Evolutionary conservation across 92 coral and sea anemone genomes (phyloP), one percentile per base, ranked within the genome.

Genomic region (Zoanthus sansibaricus): DNA sequence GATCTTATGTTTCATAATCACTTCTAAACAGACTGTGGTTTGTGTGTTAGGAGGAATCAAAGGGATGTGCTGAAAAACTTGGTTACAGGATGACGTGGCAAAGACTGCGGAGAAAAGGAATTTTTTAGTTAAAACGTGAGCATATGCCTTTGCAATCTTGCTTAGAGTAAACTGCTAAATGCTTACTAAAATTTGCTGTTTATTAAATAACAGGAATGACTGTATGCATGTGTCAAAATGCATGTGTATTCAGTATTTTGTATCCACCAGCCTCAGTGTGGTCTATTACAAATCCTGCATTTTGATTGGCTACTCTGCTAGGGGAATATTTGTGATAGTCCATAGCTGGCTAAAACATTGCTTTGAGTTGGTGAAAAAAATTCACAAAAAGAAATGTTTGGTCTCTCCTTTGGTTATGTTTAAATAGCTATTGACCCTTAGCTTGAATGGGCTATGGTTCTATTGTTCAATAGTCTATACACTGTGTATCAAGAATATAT

Each of bases 71-170:
- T 46, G 54, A 7, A 17, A 77, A 77, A 15, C 54, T 55, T 51
- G 83, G 83, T 14, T 77, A 77, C 69, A 77, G 83, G 54, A 42
- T 77, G 37, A 77, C 54, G 83, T 77, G 54, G 49, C 83, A 77
- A 30, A 51, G 83, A 51, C 49, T 77, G 83, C 69, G 68, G 9
- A 77, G 83, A 51, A 77, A 77, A 77, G 83, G 83, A 47, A 47
- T 77, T 46, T 77, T 46, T 51, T 77, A 77, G 83, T 77, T n/a
- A 77, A 77, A 77, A 77, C 70, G 83, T 77, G 66, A 58, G 66
- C 66, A 58, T 58, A 58, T 58, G 66, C 66, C 66, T 58, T 58
- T 58, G 66, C 66, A 58, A 58, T 58, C 66, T 58, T 58, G 66
- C 66, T 58, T 58, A 58, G 66, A 58, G 66, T 58, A 58, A 58